These are phyloP conservation scores for Troglohyphantes excavatus DNA, from an alignment of 2,888 invertebrate species.

Conservation along the genomic window DNA sequence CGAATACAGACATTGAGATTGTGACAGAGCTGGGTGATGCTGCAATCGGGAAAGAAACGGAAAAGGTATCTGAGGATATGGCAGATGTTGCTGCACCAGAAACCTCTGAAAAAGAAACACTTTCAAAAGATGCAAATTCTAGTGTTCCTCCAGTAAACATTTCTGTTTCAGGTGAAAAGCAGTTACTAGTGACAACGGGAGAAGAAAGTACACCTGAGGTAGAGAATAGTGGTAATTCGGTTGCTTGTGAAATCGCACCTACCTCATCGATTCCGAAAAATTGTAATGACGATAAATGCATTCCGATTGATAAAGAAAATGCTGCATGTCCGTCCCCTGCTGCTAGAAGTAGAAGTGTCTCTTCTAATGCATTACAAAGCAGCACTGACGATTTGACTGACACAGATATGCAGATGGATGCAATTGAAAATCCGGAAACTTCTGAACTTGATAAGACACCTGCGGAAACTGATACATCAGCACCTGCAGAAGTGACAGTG, in stretches of 20 bases:
- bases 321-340: not conserved
- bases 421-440: not conserved
- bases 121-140: not conserved
- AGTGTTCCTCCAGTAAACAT: not conserved
- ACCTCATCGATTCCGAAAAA: not conserved
- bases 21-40: not conserved
- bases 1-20: slow-evolving; percentile 67
- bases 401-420: not conserved
- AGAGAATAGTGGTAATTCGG: not conserved
- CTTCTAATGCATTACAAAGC: not conserved
- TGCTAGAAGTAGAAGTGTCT: slow-evolving; percentile 8
- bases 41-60: not conserved
- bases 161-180: not conserved
- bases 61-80: not conserved
- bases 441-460: not conserved
- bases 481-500: not conserved
- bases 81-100: not conserved
- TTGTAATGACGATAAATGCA: not conserved
- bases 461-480: not conserved
- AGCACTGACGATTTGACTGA: not conserved
- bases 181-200: not conserved
- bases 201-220: not conserved
- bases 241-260: not conserved
- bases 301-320: not conserved
- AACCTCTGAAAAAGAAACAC: not conserved